phyloP scores from a whole-genome alignment of 2,888 invertebrate genomes.

The Pollenia angustigena region DNA sequence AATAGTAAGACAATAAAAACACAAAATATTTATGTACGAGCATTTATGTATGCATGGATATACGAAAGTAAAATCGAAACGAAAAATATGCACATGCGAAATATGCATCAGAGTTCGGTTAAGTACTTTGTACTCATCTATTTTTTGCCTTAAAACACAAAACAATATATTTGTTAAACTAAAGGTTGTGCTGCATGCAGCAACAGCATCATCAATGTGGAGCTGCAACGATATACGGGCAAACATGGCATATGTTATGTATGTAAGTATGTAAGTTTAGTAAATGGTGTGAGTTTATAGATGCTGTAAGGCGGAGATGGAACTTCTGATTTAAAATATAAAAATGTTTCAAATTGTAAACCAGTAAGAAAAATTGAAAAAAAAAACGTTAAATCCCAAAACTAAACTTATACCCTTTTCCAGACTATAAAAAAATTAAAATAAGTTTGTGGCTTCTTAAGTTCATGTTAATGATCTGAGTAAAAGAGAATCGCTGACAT shows the following conservation, averaged over 20 bases:
- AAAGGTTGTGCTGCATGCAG: slow-evolving; percentile 30
- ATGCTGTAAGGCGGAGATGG: slow-evolving; percentile 8
- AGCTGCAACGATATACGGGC: not conserved
- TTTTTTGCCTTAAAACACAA: slow-evolving; percentile 50
- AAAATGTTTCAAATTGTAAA: no score
- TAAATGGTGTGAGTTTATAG: slow-evolving; percentile 45
- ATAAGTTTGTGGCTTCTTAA: no score
- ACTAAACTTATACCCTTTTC: no score
- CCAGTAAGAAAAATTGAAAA: no score
- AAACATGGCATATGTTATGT: not conserved
- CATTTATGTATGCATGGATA: not conserved
- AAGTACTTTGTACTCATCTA: slow-evolving; percentile 46
- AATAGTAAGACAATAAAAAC: no score
- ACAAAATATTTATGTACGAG: slow-evolving; percentile 42
- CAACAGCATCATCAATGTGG: not conserved
- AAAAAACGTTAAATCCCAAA: no score
- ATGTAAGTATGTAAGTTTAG: not conserved
- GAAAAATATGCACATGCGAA: slow-evolving; percentile 51
- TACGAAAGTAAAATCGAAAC: slow-evolving; percentile 1
- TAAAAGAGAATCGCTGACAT: no score
- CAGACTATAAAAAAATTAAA: no score
- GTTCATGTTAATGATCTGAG: no score
- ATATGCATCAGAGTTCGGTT: slow-evolving; percentile 44
- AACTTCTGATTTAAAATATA: no score
- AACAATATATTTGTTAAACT: slow-evolving; percentile 53